Evolutionary conservation across 2,797 vertebrate genomes (phyloP).

Genomic region (Channallabes apus): DNA sequence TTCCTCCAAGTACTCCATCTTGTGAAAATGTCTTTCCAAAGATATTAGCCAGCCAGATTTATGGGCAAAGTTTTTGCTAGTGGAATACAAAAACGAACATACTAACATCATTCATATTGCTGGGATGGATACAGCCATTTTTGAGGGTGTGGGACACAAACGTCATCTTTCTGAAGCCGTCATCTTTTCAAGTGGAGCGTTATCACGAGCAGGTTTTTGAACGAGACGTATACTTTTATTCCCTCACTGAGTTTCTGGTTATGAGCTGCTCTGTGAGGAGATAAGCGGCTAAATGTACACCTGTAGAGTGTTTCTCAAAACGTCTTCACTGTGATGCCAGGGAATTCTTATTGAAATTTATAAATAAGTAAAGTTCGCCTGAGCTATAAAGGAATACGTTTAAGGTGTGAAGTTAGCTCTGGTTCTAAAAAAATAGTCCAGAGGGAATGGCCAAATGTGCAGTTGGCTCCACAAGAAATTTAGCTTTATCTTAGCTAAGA

Average conservation of each 20-base stretch:
- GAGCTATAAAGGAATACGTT: background rate
- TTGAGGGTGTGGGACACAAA: background rate
- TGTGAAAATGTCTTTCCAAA: slow-evolving; percentile 25
- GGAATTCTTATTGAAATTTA: background rate
- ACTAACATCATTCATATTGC: slow-evolving; percentile 27
- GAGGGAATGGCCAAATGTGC: too few species aligned
- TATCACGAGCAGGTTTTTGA: background rate
- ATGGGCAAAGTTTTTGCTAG: slow-evolving; percentile 33
- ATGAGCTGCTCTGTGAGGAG: background rate
- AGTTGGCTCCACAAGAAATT: too few species aligned
- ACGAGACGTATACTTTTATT: slow-evolving; percentile 1
- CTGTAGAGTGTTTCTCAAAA: background rate
- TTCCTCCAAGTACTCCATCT: slow-evolving; percentile 5
- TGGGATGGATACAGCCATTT: background rate
- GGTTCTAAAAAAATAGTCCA: background rate
- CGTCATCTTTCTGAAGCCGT: slow-evolving; percentile 4
- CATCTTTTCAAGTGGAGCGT: too few species aligned
- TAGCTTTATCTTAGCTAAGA: too few species aligned
- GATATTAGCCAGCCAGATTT: slow-evolving; percentile 43
- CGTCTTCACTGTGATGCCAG: background rate
- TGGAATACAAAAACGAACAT: slow-evolving; percentile 44
- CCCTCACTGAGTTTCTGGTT: background rate
- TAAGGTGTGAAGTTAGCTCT: background rate
- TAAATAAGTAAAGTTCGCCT: too few species aligned
- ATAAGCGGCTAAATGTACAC: slow-evolving; percentile 8